phyloP scores from a whole-genome alignment of 2,888 invertebrate genomes.

The Xestia rhomboidea region DNA sequence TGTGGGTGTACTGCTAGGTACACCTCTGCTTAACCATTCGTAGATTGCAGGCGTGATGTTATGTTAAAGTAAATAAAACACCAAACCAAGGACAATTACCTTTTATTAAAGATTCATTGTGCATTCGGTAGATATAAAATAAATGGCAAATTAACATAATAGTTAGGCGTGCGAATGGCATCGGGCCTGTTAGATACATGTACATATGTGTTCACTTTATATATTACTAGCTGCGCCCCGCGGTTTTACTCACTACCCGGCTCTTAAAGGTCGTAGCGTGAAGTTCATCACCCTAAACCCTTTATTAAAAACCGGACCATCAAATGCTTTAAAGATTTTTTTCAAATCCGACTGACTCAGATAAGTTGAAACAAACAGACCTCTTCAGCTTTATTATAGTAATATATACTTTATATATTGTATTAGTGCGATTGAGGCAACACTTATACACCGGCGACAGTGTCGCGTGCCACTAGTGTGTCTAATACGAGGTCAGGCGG shows the following conservation, averaged over 20 bases:
- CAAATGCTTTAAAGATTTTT: not conserved
- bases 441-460: not conserved
- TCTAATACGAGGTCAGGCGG: not conserved
- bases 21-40: too few relatives aligned
- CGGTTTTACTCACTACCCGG: not conserved
- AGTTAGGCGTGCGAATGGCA: constrained; percentile 61
- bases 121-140: constrained; percentile 88
- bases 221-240: constrained; percentile 16
- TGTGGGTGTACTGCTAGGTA: too few relatives aligned
- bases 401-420: not conserved
- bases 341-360: not conserved
- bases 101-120: constrained; percentile 89
- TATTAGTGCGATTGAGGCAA: not conserved
- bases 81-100: constrained; percentile 85
- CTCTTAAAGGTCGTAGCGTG: not conserved
- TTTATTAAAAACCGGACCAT: not conserved
- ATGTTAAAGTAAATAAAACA: constrained; percentile 77
- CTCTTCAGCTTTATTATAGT: not conserved
- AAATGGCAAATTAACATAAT: constrained; percentile 78
- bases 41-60: too few relatives aligned
- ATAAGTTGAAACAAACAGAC: not conserved
- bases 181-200: constrained; percentile 61
- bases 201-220: constrained; percentile 45
- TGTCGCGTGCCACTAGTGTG: not conserved
- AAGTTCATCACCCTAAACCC: not conserved